Evolutionary conservation across 2,888 invertebrate species (phyloP), one percentile per base, ranked within the genome.

Genomic region (Lordiphosa andalusiaca): DNA sequence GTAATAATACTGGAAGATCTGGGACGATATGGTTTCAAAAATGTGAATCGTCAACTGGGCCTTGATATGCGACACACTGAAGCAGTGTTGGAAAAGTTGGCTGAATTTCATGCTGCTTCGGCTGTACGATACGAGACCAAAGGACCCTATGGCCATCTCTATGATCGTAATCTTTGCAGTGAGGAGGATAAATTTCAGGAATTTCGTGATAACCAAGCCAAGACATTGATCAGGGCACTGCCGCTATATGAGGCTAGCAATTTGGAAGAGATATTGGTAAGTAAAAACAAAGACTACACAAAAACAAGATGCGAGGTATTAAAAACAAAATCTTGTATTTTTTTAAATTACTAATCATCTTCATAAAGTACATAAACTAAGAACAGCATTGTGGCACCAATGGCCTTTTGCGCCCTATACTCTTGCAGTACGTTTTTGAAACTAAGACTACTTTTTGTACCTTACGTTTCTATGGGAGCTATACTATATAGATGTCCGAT

Each of bases 81-180:
- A 65, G 36, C 89, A 6, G 85, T 86, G 0, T 53, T 91, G 0
- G 73, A 77, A 13, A 84, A 89, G 1, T 58, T 91, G 53, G 90
- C 91, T 0, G 87, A 87, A 51, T 90, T 91, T 48, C 91, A 91
- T 74, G 90, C 90, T 0, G 86, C 90, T 0, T 90, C 90, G 1
- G 88, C 91, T 0, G 89, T 89, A 0, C 78, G 87, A 37, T 90
- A 88, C 53, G 78, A 86, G 4, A 84, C 61, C 0, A 73, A 85
- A 5, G 87, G 87, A 3, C 50, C 75, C 4, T 88, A 80, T 69
- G 71, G 78, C 0, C 58, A 72, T 0, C 38, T 77, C 0, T 87
- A 84, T 50, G 65, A 73, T 33, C 58, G 84, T 6, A 84, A 63
- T 52, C 59, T 86, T 0, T 73, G 74, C 49, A 70, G 69, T 40